phyloP scores from a whole-genome alignment of 2,888 invertebrate species.

The Callimorpha dominula region DNA sequence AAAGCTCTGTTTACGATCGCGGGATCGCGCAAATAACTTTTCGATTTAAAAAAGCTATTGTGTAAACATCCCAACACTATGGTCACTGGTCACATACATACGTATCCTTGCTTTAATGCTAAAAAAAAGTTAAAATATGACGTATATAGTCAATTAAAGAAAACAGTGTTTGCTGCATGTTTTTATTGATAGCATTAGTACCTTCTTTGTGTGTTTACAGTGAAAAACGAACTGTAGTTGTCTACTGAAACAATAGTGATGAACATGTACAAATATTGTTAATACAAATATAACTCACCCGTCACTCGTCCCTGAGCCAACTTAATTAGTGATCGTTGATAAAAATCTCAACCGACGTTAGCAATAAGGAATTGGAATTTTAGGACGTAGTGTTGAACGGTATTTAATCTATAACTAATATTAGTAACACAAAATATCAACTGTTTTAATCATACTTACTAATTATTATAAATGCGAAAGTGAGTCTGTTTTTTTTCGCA shows the following conservation, averaged over 20 bases:
- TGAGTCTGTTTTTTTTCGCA: neutral
- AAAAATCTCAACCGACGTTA: neutral
- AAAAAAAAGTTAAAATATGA: conserved; percentile 24
- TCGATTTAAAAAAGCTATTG: conserved; percentile 51
- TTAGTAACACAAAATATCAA: neutral
- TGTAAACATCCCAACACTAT: conserved; percentile 48
- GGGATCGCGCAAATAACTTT: conserved; percentile 42
- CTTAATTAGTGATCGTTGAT: neutral
- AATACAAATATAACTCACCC: too few relatives aligned
- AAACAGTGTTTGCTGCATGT: neutral
- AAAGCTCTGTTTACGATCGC: conserved; percentile 51
- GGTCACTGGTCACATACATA: conserved; percentile 27
- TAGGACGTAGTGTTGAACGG: neutral
- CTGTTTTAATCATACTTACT: neutral
- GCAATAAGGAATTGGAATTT: neutral
- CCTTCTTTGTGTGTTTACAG: neutral
- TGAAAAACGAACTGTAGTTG: too few relatives aligned
- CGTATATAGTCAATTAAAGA: conserved; percentile 22
- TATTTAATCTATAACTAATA: neutral
- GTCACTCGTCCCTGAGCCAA: neutral
- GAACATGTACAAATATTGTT: neutral
- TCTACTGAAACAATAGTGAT: neutral
- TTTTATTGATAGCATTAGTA: neutral
- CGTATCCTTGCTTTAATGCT: conserved; percentile 28
- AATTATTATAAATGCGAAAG: too few relatives aligned